phyloP scores from a whole-genome alignment of 2,888 invertebrate species.

The Desoria tigrina region DNA sequence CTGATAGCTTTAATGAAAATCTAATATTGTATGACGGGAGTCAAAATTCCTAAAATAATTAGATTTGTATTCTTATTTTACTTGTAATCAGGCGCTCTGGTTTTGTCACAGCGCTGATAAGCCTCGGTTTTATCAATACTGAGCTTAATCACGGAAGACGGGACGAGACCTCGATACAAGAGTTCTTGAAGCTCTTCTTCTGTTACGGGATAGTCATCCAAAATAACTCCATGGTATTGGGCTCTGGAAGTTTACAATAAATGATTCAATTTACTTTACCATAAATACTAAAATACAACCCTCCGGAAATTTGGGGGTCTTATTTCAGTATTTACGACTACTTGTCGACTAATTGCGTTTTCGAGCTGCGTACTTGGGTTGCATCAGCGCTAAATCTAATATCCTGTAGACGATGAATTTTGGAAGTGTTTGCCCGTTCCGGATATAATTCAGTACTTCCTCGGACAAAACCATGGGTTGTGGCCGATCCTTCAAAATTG shows the following conservation, averaged over 20 bases:
- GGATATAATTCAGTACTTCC: constrained; percentile 40
- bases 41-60: background rate
- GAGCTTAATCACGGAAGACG: constrained; percentile 38
- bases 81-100: constrained; percentile 24
- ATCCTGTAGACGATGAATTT: constrained; percentile 41
- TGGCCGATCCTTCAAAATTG: constrained; percentile 24
- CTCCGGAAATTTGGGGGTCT: background rate
- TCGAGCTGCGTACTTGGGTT: constrained; percentile 45
- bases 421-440: constrained; percentile 40
- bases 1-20: constrained; percentile 8
- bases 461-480: constrained; percentile 45
- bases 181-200: constrained; percentile 42
- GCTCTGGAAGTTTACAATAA: constrained; percentile 29
- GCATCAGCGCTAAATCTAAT: constrained; percentile 42
- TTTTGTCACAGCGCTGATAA: constrained; percentile 23
- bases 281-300: background rate
- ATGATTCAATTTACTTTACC: background rate
- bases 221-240: constrained; percentile 47
- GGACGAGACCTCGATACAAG: constrained; percentile 44
- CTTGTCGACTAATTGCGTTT: no score
- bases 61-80: constrained; percentile 5
- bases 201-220: constrained; percentile 46
- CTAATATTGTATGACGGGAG: no score
- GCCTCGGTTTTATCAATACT: constrained; percentile 36
- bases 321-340: background rate